Evolutionary conservation across 2,113 vertebrate species (phyloP), one percentile per base, ranked within the genome.

Genomic region (Platichthys stellatus): DNA sequence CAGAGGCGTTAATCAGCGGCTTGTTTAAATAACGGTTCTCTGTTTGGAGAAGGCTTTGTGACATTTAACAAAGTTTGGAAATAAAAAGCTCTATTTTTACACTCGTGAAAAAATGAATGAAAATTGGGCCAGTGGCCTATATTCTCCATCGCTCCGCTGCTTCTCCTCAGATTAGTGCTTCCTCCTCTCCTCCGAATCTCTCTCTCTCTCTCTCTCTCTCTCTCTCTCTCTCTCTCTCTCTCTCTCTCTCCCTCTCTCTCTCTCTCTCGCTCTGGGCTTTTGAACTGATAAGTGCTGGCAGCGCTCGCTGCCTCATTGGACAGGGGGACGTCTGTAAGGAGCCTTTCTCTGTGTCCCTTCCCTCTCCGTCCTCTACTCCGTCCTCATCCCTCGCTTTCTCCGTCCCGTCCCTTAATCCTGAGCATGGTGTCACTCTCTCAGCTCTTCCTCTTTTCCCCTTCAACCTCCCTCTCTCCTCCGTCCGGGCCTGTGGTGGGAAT

Each of bases 101-200:
- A 82, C 86, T 10, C 75, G 0, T 72, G 23, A 23, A 23, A 23
- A 76, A 85, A 89, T 85, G 72, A 84, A 83, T 86, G 85, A 86
- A 72, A 91, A 89, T 88, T 87, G 85, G 90, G 90, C 83, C 90
- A 88, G 64, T 93, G 92, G 88, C 92, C 90, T 92, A 93, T 78
- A 92, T 93, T 91, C 89, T 76, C 80, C 75, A 14, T 76, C 73
- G 24, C 76, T 83, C 80, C 73, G 21, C 76, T 83, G 77, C 78
- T 71, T 85, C 82, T 87, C 77, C 78, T 67, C 89, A 83, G 87
- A 92, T 92, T 92, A 91, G 78, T 40, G 77, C 81, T 76, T 81
- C 77, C 73, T 85, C 82, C 75, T 23, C 80, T 73, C 24, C 76
- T 83, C 74, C 74, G 61, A 17, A 31, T 20, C 83, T 63, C 69